Evolutionary conservation across 2,888 invertebrate species (phyloP).

Genomic region (Lithosia quadra): DNA sequence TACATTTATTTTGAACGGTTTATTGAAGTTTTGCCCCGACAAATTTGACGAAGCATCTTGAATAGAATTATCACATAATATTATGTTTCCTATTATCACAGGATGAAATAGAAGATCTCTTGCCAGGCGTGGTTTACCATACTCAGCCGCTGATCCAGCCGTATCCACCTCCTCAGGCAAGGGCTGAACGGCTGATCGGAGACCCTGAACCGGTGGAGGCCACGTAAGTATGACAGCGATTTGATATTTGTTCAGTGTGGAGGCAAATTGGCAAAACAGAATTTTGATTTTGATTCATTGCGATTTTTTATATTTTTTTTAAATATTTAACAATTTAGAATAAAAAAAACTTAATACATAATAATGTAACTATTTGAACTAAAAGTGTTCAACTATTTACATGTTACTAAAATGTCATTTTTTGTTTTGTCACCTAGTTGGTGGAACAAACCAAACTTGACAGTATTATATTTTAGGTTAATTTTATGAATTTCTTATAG

Average conservation of each 20-base stretch:
- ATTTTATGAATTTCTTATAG: not conserved
- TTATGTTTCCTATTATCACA: slow-evolving; percentile 39
- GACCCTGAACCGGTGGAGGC: slow-evolving; percentile 92
- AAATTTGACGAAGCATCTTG: too few species aligned
- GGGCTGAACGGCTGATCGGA: slow-evolving; percentile 90
- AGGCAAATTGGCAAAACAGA: slow-evolving; percentile 28
- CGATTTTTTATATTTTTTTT: too few species aligned
- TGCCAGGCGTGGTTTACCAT: slow-evolving; percentile 87
- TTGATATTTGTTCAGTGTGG: slow-evolving; percentile 36
- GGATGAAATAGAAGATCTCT: slow-evolving; percentile 87
- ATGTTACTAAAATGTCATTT: too few species aligned
- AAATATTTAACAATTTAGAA: too few species aligned
- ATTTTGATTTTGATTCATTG: slow-evolving; percentile 2
- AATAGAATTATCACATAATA: too few species aligned
- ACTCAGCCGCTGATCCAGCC: slow-evolving; percentile 90
- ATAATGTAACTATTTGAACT: too few species aligned
- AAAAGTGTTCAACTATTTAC: too few species aligned
- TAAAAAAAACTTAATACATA: too few species aligned
- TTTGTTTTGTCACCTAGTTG: too few species aligned
- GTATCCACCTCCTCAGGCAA: slow-evolving; percentile 89
- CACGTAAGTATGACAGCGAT: slow-evolving; percentile 88
- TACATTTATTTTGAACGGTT: too few species aligned
- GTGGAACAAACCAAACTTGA: not conserved
- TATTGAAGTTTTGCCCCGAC: too few species aligned
- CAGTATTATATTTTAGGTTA: not conserved